phyloP scores from a whole-genome alignment of 2,797 vertebrate genomes.

The Peromyscus eremicus region DNA sequence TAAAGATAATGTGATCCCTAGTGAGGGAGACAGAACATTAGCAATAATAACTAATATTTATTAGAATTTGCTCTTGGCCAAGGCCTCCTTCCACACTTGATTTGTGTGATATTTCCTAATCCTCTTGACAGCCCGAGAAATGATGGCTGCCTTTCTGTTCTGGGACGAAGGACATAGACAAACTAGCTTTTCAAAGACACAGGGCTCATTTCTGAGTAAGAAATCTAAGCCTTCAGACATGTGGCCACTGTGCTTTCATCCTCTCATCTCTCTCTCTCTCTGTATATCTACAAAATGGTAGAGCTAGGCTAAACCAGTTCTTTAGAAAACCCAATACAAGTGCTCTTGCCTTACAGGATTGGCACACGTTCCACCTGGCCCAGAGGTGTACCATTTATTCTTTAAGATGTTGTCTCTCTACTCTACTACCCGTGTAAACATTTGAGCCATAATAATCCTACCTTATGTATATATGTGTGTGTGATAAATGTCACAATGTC shows the following conservation, averaged over 20 bases:
- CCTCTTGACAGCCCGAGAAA: not conserved
- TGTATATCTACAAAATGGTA: not conserved
- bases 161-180: conserved; percentile 6
- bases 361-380: not conserved
- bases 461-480: not conserved
- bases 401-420: not conserved
- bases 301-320: not conserved
- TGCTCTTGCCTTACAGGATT: not conserved
- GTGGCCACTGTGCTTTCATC: not conserved
- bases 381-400: not conserved
- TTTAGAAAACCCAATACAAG: not conserved
- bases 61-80: conserved; percentile 25
- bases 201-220: not conserved
- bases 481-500: not conserved
- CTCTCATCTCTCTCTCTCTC: not conserved
- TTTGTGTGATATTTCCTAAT: not conserved
- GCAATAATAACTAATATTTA: not conserved
- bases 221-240: not conserved
- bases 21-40: not conserved
- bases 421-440: not conserved
- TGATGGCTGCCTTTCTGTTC: not conserved
- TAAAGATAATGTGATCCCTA: not conserved
- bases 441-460: not conserved
- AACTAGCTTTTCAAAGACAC: not conserved
- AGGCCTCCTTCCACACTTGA: not conserved